Percentiles rank a stretch among this genome's conserved stretches.
Conservation (phyloP, 2,888 invertebrate species). For the Merodon equestris region DNA sequence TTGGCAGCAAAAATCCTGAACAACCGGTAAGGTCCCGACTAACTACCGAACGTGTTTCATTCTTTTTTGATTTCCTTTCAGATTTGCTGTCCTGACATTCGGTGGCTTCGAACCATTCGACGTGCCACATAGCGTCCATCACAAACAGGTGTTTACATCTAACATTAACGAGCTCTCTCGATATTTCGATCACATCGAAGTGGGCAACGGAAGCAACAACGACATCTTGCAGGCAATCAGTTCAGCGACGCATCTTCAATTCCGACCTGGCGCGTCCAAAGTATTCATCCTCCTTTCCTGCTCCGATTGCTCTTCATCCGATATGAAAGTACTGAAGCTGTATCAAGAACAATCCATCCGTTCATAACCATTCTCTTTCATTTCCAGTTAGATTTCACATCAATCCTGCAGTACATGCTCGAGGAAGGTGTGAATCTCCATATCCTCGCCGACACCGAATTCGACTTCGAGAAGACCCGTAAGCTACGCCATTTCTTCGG, state of each 20-base stretch:
- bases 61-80: slow-evolving; percentile 72
- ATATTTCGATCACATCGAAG: slow-evolving; percentile 85
- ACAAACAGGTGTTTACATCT: slow-evolving; percentile 84
- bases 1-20: slow-evolving; percentile 82
- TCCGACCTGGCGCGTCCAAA: slow-evolving; percentile 90
- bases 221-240: slow-evolving; percentile 89
- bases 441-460: slow-evolving; percentile 90
- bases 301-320: slow-evolving; percentile 84
- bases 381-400: slow-evolving; percentile 88
- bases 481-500: slow-evolving; percentile 88
- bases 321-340: slow-evolving; percentile 82
- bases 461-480: slow-evolving; percentile 86
- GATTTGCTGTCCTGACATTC: slow-evolving; percentile 90
- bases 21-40: slow-evolving; percentile 81
- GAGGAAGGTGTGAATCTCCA: slow-evolving; percentile 91
- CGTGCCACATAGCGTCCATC: slow-evolving; percentile 85
- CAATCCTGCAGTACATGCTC: slow-evolving; percentile 88
- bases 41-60: not conserved
- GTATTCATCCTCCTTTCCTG: slow-evolving; percentile 91
- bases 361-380: not conserved
- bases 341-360: not conserved
- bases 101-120: slow-evolving; percentile 88
- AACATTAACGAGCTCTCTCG: slow-evolving; percentile 82
- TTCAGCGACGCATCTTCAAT: slow-evolving; percentile 86
- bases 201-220: slow-evolving; percentile 81